These are phyloP conservation scores for Rhizoglyphus robini DNA, from an alignment of 1,140 invertebrate species.

Conservation along the genomic window DNA sequence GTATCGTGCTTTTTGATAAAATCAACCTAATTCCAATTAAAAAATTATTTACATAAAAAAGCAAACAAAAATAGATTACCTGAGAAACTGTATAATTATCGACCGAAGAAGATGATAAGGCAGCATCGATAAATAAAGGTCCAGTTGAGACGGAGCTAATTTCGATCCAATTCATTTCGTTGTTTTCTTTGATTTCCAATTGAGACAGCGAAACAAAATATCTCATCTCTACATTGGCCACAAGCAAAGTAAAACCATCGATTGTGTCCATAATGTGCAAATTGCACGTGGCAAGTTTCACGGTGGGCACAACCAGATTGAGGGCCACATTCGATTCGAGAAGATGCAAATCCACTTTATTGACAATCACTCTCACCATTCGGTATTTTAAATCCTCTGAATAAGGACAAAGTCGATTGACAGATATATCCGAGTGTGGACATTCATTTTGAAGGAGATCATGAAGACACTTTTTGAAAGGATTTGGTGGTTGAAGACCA, in stretches of 20 bases:
- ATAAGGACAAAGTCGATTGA: slow-evolving; percentile 57
- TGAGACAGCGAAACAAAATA: slow-evolving; percentile 40
- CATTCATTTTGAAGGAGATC: slow-evolving; percentile 60
- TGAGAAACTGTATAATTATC: slow-evolving; percentile 28
- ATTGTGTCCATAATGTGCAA: slow-evolving; percentile 77
- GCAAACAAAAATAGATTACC: slow-evolving; percentile 24
- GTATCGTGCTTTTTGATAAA: slow-evolving; percentile 80
- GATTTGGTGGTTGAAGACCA: slow-evolving; percentile 57
- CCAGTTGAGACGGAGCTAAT: slow-evolving; percentile 77
- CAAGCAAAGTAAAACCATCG: slow-evolving; percentile 69
- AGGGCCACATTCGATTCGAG: slow-evolving; percentile 74
- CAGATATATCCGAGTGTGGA: slow-evolving; percentile 46
- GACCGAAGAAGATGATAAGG: slow-evolving; percentile 42
- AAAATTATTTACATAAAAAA: neutral
- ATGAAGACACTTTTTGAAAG: slow-evolving; percentile 69
- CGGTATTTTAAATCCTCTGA: slow-evolving; percentile 86
- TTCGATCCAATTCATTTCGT: slow-evolving; percentile 69
- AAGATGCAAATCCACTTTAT: slow-evolving; percentile 77
- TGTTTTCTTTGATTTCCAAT: slow-evolving; percentile 22
- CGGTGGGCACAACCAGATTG: slow-evolving; percentile 64
- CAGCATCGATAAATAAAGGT: slow-evolving; percentile 81
- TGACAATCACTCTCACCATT: slow-evolving; percentile 76
- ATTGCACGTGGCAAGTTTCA: slow-evolving; percentile 79
- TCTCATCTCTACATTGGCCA: slow-evolving; percentile 59
- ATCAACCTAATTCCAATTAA: neutral